These are phyloP conservation scores for Mesochorus sp. DNA, from an alignment of 2,888 invertebrate species.

Conservation along the genomic window DNA sequence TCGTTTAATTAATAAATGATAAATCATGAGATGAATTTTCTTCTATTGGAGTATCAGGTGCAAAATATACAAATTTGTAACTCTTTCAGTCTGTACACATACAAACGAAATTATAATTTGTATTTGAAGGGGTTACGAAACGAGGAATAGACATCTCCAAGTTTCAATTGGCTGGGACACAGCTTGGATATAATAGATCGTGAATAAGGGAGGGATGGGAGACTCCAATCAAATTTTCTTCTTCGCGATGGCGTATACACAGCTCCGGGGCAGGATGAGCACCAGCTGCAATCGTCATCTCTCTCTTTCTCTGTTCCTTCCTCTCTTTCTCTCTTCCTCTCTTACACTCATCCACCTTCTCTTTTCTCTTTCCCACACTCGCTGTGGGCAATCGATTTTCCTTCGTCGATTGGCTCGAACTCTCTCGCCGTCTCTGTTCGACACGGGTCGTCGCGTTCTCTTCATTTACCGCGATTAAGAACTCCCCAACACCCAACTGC, in stretches of 20 bases:
- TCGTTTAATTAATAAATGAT: too few relatives aligned
- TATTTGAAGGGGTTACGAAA: constrained; percentile 3
- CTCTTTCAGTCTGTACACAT: background rate
- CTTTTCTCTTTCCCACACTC: background rate
- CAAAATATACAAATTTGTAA: background rate
- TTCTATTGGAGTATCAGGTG: background rate
- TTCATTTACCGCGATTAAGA: constrained; percentile 56
- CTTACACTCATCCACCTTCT: background rate
- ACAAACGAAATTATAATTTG: constrained; percentile 25
- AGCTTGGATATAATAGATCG: constrained; percentile 51
- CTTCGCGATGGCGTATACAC: constrained; percentile 27
- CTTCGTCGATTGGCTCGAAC: constrained; percentile 50
- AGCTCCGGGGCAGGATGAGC: constrained; percentile 33
- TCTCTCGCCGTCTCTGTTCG: constrained; percentile 25
- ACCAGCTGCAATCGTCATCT: constrained; percentile 58
- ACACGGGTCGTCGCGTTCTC: constrained; percentile 38
- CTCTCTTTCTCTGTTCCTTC: background rate
- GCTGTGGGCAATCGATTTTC: constrained; percentile 55
- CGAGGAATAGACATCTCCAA: constrained; percentile 25
- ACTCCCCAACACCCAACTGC: constrained; percentile 38
- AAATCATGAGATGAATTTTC: too few relatives aligned
- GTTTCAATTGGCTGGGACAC: constrained; percentile 39
- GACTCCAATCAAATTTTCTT: constrained; percentile 57
- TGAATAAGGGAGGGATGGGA: constrained; percentile 31
- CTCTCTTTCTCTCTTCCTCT: background rate